Evolutionary conservation across 92 coral and sea anemone species (phyloP), one percentile per base, ranked within the genome.

Genomic region (Bergia sp.): DNA sequence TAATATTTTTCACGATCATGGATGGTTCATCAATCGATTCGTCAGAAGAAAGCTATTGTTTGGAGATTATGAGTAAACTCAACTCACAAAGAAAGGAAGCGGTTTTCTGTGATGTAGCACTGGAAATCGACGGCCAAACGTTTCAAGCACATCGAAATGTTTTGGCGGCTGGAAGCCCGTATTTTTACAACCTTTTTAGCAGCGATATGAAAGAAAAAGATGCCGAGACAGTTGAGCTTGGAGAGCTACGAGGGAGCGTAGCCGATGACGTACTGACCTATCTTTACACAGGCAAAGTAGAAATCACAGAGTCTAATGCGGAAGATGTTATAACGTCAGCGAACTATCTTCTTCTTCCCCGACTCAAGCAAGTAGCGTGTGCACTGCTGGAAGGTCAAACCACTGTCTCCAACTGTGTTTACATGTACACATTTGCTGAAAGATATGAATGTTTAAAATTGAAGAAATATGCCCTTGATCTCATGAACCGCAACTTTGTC

Each of bases 321-420:
- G 98, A 95, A 88, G 96, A 93, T 41, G 82, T 96, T 37, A 89
- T 96, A 55, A 92, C 92, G 10, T 85, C 96, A 5, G 99, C 98
- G 4, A 93, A 96, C 66, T 96, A 94, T 87, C 88, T 94, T 76
- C 91, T 92, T n/a, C 91, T 94, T 9, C 93, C 95, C 2, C 94
- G 91, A 58, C 92, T 96, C 18, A 96, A 96, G 67, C 85, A 82
- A 77, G 73, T 91, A 13, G 97, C 98, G 37, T 90, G 99, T 79
- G 92, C 92, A 57, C 92, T 92, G 81, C 76, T 95, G 50, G 96
- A 95, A 73, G 92, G 89, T 8, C 91, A 94, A 44, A 91, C 92
- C 77, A 86, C 93, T 47, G 85, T 95, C 21, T 94, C 97, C 16
- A 96, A 94, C 86, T 94, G 95, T 42, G 79, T 96, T 41, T 92